Base-by-base conservation (phyloP, 2,113 vertebrate genomes). In the Halichoerus grypus region DNA sequence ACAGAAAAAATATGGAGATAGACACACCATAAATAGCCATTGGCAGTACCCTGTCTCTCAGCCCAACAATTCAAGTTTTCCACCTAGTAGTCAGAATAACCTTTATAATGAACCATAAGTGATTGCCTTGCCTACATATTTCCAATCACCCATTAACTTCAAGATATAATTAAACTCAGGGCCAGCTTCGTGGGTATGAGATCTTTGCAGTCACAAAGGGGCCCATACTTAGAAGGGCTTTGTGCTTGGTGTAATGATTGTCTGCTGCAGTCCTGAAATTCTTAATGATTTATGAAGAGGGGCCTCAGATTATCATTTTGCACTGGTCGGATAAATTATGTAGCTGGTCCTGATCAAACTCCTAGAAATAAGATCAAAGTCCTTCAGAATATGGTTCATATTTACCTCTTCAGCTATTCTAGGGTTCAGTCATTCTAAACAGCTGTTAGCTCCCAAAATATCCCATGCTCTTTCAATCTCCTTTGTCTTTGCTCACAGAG, bases 51-150 rank as follows among this genome's bases (percentile, higher is more conserved):
- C 49, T 81, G 39, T 71, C 24, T 94, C 79, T 57, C 31, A 22
- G 33, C 5, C 7, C 12, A 86, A 42, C 18, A 94, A 74, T 79
- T 26, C 26, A 36, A 79, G 87, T 94, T 95, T 65, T 87, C 22
- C 42, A 94, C 7, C 9, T 18, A 72, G 28, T 53, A 12, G 31
- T 65, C 26, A 88, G 7, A 95, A 69, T 49, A 84, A 80, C 80
- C 49, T 94, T 95, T 79, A 65, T 15, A 81, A 71, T 61, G 36
- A 91, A 83, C 14, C 67, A 94, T 31, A 90, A 53, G 8, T 89
- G 28, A 81, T 19, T 92, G 7, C 42, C 19, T 42, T 76, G 10
- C 26, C 74, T 92, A 69, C 83, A 79, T 80, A 12, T 80, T 95
- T 83, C n/a, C 80, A 65, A 36, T 69, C 1, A 7, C 39, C 53